Conservation (phyloP, 2,113 vertebrate species). For the Cichladusa arquata region DNA sequence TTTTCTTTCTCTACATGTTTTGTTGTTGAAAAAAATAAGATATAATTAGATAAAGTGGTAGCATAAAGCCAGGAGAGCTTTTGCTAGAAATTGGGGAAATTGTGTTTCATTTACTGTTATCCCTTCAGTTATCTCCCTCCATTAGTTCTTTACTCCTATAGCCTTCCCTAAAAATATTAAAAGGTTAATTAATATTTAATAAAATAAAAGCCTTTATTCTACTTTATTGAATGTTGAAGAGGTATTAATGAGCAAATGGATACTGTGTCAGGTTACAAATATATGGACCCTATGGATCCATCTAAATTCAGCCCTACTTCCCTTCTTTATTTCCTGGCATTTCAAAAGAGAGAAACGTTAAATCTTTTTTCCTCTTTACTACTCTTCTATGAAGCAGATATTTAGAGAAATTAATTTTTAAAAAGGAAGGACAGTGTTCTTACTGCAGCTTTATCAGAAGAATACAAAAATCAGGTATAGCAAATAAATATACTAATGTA, state of each 20-base stretch:
- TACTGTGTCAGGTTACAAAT: background rate
- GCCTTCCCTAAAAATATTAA: slow-evolving; percentile 54
- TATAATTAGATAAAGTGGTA: background rate
- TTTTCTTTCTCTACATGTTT: slow-evolving; percentile 32
- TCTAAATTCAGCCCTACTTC: background rate
- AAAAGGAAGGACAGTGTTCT: background rate
- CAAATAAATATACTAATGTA: background rate
- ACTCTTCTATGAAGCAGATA: background rate
- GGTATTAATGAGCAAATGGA: slow-evolving; percentile 21
- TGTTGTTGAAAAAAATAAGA: background rate
- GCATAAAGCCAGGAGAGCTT: background rate
- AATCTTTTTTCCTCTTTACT: background rate
- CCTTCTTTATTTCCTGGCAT: background rate
- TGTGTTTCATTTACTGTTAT: background rate
- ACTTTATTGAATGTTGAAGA: slow-evolving; percentile 57
- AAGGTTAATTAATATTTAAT: slow-evolving; percentile 71
- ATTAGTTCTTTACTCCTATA: slow-evolving; percentile 15
- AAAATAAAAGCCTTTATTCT: slow-evolving; percentile 55
- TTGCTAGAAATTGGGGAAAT: background rate
- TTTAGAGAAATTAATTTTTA: slow-evolving; percentile 21
- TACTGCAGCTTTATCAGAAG: background rate
- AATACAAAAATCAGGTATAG: background rate
- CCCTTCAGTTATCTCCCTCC: background rate
- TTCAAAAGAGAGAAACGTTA: background rate
- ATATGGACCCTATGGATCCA: background rate